Conservation (phyloP, 1,140 invertebrate genomes). For the Monomorium pharaonis region DNA sequence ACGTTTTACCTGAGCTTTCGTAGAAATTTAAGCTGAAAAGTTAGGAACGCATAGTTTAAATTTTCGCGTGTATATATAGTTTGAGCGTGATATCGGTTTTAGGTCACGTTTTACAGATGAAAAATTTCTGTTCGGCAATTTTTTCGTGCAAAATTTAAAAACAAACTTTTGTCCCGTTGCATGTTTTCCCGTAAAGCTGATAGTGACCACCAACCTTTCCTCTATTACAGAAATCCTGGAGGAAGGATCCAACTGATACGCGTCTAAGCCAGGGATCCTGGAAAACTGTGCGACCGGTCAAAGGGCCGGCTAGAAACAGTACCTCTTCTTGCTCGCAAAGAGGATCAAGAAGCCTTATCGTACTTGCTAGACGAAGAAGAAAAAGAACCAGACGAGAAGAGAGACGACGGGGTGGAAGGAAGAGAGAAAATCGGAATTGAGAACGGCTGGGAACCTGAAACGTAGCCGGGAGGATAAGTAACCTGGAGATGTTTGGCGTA, state of each 20-base stretch:
- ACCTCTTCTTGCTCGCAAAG: slow-evolving; percentile 44
- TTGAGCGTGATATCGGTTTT: background rate
- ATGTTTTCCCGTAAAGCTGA: background rate
- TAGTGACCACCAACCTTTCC: slow-evolving; percentile 43
- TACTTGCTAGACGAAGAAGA: slow-evolving; percentile 13
- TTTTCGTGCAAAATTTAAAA: slow-evolving; percentile 19
- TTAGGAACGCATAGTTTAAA: slow-evolving; percentile 26
- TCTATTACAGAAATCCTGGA: slow-evolving; percentile 63
- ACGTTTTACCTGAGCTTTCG: background rate
- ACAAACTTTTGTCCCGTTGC: slow-evolving; percentile 21
- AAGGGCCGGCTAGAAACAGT: slow-evolving; percentile 45
- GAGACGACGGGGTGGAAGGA: background rate
- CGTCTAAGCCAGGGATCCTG: slow-evolving; percentile 20
- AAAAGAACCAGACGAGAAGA: background rate
- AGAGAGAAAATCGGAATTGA: slow-evolving; percentile 17
- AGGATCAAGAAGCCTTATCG: slow-evolving; percentile 53
- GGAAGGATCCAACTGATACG: slow-evolving; percentile 63
- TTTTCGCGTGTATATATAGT: background rate
- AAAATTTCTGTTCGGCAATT: slow-evolving; percentile 21
- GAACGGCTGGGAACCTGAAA: slow-evolving; percentile 8
- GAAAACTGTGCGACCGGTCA: slow-evolving; percentile 48
- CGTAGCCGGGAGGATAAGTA: background rate
- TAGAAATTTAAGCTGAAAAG: slow-evolving; percentile 27
- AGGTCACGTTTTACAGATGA: background rate
- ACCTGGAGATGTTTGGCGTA: slow-evolving; percentile 46